Conservation (phyloP, 2,888 invertebrate genomes). For the Anthrax anthrax region DNA sequence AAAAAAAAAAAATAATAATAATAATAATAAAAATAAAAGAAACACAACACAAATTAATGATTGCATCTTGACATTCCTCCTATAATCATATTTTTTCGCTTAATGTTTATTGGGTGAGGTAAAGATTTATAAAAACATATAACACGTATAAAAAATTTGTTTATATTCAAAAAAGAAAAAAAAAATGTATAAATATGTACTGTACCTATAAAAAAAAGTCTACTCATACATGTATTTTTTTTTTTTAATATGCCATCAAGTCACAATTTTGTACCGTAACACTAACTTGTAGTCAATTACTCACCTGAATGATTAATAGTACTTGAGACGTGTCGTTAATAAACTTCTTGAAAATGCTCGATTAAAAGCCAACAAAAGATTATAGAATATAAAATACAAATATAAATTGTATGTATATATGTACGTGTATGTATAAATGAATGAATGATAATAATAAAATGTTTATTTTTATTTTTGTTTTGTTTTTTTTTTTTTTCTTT, state of each 20-base stretch:
- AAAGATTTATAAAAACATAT: neutral
- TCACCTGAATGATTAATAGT: conserved; percentile 11
- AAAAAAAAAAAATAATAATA: too few relatives aligned
- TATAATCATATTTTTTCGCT: neutral
- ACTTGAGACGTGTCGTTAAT: conserved; percentile 8
- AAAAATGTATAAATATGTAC: neutral
- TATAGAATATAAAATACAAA: neutral
- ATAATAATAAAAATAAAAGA: too few relatives aligned
- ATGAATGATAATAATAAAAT: too few relatives aligned
- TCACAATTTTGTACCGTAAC: neutral
- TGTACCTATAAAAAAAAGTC: neutral
- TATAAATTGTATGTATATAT: neutral
- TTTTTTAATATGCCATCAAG: neutral
- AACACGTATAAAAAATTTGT: neutral
- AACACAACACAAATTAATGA: neutral
- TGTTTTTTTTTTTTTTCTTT: too few relatives aligned
- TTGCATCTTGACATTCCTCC: neutral
- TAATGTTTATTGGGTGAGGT: neutral
- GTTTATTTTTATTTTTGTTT: too few relatives aligned
- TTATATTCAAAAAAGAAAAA: neutral
- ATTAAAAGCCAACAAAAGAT: conserved; percentile 1
- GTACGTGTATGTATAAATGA: neutral
- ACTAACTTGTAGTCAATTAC: conserved; percentile 3
- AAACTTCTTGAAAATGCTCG: conserved; percentile 1
- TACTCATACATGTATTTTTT: neutral